phyloP scores from a whole-genome alignment of 2,797 vertebrate genomes.

The Tapera naevia region DNA sequence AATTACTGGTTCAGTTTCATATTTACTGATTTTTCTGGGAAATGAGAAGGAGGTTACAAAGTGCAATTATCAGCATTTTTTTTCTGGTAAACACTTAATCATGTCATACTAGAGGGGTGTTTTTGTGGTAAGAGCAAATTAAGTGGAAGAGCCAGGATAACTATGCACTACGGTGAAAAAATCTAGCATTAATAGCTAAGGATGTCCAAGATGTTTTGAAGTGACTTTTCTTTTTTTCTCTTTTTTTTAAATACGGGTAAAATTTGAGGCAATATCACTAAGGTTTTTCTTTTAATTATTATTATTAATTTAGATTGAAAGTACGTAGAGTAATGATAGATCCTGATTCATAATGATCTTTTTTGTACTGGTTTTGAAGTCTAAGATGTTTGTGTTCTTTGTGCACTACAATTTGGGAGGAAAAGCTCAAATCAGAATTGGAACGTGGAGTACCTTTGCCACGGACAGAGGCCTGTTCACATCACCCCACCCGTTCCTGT shows the following conservation, averaged over 20 bases:
- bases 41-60: slow-evolving; percentile 91
- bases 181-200: slow-evolving; percentile 70
- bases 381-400: slow-evolving; percentile 65
- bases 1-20: slow-evolving; percentile 79
- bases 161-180: slow-evolving; percentile 77
- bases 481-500: slow-evolving; percentile 44
- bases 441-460: slow-evolving; percentile 28
- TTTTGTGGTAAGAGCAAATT: slow-evolving; percentile 71
- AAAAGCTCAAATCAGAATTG: slow-evolving; percentile 42
- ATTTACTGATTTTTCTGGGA: slow-evolving; percentile 85
- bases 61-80: slow-evolving; percentile 96
- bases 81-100: slow-evolving; percentile 74
- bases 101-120: slow-evolving; percentile 58
- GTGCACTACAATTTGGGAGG: slow-evolving; percentile 57
- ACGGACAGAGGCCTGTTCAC: slow-evolving; percentile 33
- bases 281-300: background rate
- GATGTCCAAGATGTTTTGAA: slow-evolving; percentile 63
- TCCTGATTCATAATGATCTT: slow-evolving; percentile 62
- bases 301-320: slow-evolving; percentile 47
- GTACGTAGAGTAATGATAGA: slow-evolving; percentile 55
- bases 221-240: slow-evolving; percentile 19
- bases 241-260: slow-evolving; percentile 81
- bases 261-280: slow-evolving; percentile 82
- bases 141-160: slow-evolving; percentile 73
- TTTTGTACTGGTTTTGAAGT: slow-evolving; percentile 67